Evolutionary conservation across 2,113 vertebrate species (phyloP).

Genomic region (Willisornis vidua): DNA sequence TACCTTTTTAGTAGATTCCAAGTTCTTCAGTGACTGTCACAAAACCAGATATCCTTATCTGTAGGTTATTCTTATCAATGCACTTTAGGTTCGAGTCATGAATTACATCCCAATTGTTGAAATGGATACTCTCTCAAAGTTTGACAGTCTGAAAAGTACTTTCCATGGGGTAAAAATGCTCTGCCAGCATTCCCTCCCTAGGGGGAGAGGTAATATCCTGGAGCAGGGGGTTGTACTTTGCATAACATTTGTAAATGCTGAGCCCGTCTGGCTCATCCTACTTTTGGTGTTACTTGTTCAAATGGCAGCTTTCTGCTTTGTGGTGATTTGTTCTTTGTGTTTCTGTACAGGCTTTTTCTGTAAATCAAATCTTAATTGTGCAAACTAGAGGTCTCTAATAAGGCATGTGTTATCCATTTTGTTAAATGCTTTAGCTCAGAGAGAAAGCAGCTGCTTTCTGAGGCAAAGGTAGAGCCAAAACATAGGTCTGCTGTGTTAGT

Average conservation of each 20-base stretch:
- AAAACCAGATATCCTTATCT: conserved; percentile 34
- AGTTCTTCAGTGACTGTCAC: conserved; percentile 47
- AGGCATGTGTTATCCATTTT: conserved; percentile 66
- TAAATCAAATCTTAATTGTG: conserved; percentile 33
- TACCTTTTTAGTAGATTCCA: conserved; percentile 68
- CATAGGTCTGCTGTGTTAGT: conserved; percentile 33
- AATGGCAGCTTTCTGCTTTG: neutral
- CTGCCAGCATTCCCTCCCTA: conserved; percentile 69
- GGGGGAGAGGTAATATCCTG: conserved; percentile 72
- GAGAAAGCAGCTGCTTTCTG: conserved; percentile 62
- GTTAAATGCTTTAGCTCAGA: conserved; percentile 51
- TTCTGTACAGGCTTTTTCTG: neutral
- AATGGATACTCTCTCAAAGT: conserved; percentile 23
- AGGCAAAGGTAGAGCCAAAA: conserved; percentile 53
- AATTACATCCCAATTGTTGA: conserved; percentile 51
- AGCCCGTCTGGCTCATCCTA: conserved; percentile 4
- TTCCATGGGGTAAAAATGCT: conserved; percentile 59
- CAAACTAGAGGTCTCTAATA: conserved; percentile 18
- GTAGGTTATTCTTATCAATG: neutral
- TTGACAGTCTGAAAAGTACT: conserved; percentile 58
- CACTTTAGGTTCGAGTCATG: neutral
- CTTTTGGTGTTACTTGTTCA: neutral
- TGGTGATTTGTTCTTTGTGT: neutral
- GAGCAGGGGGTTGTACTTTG: conserved; percentile 48
- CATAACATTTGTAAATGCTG: neutral